Conservation (phyloP, 2,113 vertebrate species). For the Ptyas mucosa region DNA sequence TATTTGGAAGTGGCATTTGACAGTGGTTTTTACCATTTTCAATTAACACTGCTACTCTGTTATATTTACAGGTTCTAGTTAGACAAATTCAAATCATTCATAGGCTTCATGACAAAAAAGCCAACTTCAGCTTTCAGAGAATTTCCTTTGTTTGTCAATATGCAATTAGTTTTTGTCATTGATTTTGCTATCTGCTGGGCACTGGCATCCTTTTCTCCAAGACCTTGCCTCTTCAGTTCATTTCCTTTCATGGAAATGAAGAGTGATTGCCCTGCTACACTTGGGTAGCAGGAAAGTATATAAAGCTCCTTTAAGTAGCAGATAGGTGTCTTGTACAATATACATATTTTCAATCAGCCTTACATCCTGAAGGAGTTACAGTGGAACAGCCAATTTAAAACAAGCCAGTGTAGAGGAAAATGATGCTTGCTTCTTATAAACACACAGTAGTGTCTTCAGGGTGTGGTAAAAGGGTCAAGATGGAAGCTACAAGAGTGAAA, state of each 20-base stretch:
- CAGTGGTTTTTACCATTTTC: not conserved
- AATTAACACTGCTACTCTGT: not conserved
- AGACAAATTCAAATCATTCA: not conserved
- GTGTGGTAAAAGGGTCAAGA: not conserved
- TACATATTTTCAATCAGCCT: conserved; percentile 19
- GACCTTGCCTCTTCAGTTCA: conserved; percentile 21
- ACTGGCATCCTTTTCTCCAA: conserved; percentile 14
- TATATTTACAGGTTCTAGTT: conserved; percentile 15
- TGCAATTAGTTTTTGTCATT: conserved; percentile 28
- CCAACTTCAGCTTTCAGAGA: not conserved
- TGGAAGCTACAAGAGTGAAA: not conserved
- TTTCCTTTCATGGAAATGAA: conserved; percentile 23
- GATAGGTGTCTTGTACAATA: not conserved
- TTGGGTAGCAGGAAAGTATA: conserved; percentile 1
- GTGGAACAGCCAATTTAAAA: conserved; percentile 6
- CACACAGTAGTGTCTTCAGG: not conserved
- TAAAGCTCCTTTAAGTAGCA: conserved; percentile 1
- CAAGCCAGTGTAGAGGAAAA: not conserved
- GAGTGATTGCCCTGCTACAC: not conserved
- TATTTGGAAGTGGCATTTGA: conserved; percentile 34
- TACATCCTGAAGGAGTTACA: conserved; percentile 1
- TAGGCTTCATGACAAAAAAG: conserved; percentile 10
- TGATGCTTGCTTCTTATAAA: not conserved
- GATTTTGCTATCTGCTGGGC: conserved; percentile 38
- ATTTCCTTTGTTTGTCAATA: conserved; percentile 5